Conservation (phyloP, 2,113 vertebrate genomes). For the Carettochelys insculpta region DNA sequence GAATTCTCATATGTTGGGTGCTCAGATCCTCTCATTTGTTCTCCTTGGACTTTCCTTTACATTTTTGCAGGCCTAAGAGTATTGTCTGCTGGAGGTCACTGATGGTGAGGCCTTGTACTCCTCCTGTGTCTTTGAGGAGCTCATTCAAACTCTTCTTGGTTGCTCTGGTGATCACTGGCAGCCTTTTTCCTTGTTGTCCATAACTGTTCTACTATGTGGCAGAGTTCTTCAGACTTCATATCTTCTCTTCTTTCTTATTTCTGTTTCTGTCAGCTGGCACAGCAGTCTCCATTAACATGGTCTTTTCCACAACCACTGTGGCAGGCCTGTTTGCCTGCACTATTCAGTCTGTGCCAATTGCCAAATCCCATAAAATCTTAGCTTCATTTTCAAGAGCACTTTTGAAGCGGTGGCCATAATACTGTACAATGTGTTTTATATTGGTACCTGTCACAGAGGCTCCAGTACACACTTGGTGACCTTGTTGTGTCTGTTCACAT, state of each 20-base stretch:
- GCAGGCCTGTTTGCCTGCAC: neutral
- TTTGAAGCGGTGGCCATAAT: no score
- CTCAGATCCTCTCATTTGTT: neutral
- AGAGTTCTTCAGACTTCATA: neutral
- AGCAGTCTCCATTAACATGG: neutral
- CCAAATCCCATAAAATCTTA: neutral
- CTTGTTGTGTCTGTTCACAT: neutral
- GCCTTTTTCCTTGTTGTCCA: neutral
- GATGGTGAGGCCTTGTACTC: no score
- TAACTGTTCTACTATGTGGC: neutral
- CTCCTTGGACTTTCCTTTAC: neutral
- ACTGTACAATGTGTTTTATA: neutral
- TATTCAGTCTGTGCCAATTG: neutral
- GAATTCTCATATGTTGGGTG: neutral
- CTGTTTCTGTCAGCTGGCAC: neutral
- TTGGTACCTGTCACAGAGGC: neutral
- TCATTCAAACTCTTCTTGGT: neutral
- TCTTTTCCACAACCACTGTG: neutral
- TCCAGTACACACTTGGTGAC: neutral
- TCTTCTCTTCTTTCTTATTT: neutral
- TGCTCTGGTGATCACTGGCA: neutral
- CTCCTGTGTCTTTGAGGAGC: neutral
- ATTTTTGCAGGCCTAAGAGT: no score
- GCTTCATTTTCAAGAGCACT: neutral
- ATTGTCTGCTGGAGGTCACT: no score